These are phyloP conservation scores for Xenopus tropicalis DNA, from an alignment of 2,113 vertebrate genomes.

Conservation along the genomic window DNA sequence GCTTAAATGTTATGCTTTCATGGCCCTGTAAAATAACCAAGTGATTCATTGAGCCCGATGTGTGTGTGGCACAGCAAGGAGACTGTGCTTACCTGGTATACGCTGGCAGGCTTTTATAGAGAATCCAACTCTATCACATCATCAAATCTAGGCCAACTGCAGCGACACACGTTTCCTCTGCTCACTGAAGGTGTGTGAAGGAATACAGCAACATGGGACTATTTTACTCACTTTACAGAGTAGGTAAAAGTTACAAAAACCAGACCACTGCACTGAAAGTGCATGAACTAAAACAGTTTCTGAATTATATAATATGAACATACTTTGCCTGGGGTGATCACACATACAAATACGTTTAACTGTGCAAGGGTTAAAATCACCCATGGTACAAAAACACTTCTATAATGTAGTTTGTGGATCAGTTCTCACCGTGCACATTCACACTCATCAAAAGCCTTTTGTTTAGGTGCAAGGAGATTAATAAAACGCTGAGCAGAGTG, in stretches of 20 bases:
- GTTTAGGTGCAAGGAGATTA: too few relatives aligned
- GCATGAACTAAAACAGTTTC: conserved; percentile 24
- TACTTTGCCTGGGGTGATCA: conserved; percentile 16
- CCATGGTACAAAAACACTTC: background rate
- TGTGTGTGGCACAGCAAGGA: conserved; percentile 20
- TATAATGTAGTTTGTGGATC: too few relatives aligned
- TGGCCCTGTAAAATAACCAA: too few relatives aligned
- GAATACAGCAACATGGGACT: conserved; percentile 3
- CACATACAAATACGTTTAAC: background rate
- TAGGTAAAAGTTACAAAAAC: conserved; percentile 40
- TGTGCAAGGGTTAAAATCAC: conserved; percentile 10
- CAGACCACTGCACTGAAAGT: conserved; percentile 22
- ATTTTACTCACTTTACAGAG: conserved; percentile 29
- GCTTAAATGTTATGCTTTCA: background rate
- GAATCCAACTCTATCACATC: conserved; percentile 40
- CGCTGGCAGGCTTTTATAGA: conserved; percentile 19
- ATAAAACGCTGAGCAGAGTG: too few relatives aligned
- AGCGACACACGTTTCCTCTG: conserved; percentile 6
- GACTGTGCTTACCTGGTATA: conserved; percentile 10
- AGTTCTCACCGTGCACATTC: too few relatives aligned
- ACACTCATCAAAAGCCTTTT: too few relatives aligned
- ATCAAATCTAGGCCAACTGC: conserved; percentile 27
- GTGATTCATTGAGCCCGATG: background rate
- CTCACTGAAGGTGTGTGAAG: conserved; percentile 28
- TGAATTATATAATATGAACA: conserved; percentile 4